Conservation (phyloP, 2,113 vertebrate species). For the Suncus etruscus region DNA sequence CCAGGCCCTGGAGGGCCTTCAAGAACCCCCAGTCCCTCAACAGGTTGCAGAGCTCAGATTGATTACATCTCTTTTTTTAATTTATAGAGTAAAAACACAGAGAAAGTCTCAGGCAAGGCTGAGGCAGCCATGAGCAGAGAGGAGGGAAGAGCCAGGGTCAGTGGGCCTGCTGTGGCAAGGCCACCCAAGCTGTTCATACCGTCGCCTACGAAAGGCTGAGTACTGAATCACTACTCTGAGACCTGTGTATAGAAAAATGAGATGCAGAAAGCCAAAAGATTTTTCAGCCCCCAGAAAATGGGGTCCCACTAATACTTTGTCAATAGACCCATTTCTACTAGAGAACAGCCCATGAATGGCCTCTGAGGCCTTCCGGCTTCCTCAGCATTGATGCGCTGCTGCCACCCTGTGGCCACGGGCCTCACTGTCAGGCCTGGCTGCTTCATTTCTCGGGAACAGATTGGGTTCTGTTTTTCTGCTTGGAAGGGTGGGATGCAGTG, state of each 20-base stretch:
- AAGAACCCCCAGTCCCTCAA: slow-evolving; percentile 75
- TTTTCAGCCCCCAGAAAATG: neutral
- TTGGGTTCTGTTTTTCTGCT: neutral
- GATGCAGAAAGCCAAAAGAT: neutral
- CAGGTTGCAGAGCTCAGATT: slow-evolving; percentile 65
- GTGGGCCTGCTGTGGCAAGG: neutral
- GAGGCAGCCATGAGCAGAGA: no score
- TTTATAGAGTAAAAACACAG: neutral
- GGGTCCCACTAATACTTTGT: neutral
- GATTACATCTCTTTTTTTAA: slow-evolving; percentile 51
- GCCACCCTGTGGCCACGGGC: slow-evolving; percentile 78
- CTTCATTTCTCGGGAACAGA: neutral
- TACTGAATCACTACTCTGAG: neutral
- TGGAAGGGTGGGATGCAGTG: neutral
- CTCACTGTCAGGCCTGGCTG: neutral
- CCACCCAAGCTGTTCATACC: neutral
- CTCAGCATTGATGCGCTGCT: slow-evolving; percentile 39
- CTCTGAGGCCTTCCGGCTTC: neutral
- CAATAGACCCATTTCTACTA: neutral
- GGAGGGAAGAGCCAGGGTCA: neutral
- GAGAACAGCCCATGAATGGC: neutral
- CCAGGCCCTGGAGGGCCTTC: slow-evolving; percentile 61
- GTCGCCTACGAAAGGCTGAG: neutral
- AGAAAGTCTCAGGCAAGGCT: neutral
- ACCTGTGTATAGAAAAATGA: neutral